phyloP scores from a whole-genome alignment of 2,113 vertebrate genomes.

The Hiodon alosoides region DNA sequence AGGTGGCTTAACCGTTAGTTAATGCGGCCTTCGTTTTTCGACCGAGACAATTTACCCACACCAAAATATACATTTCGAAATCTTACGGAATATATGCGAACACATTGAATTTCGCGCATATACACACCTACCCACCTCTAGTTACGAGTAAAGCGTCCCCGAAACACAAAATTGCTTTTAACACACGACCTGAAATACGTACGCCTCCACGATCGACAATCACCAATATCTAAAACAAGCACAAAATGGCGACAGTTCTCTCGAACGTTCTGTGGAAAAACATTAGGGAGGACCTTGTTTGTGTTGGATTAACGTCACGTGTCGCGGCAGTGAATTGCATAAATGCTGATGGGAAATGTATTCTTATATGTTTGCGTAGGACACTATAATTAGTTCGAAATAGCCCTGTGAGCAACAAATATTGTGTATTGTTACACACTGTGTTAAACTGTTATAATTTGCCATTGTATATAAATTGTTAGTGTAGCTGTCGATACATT shows the following conservation, averaged over 20 bases:
- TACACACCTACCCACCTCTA: constrained; percentile 1
- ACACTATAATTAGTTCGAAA: neutral
- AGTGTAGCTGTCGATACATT: neutral
- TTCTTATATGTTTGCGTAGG: neutral
- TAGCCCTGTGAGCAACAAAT: neutral
- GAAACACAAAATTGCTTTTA: neutral
- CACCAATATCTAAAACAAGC: neutral
- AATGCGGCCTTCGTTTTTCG: no score
- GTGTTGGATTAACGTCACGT: neutral
- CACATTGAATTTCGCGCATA: neutral
- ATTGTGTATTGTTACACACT: no score
- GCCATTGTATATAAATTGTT: no score
- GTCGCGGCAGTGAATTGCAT: neutral
- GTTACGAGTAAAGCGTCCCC: neutral
- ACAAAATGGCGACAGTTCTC: constrained; percentile 19
- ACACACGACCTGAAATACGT: neutral
- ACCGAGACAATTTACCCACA: no score
- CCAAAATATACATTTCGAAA: no score
- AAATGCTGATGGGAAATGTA: neutral
- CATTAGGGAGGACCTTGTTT: neutral
- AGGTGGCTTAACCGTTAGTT: no score
- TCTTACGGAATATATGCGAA: no score
- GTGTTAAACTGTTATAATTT: no score
- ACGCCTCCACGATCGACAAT: neutral
- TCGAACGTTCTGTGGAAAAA: constrained; percentile 15